Conservation (phyloP, 2,888 invertebrate species). For the Drepana falcataria region DNA sequence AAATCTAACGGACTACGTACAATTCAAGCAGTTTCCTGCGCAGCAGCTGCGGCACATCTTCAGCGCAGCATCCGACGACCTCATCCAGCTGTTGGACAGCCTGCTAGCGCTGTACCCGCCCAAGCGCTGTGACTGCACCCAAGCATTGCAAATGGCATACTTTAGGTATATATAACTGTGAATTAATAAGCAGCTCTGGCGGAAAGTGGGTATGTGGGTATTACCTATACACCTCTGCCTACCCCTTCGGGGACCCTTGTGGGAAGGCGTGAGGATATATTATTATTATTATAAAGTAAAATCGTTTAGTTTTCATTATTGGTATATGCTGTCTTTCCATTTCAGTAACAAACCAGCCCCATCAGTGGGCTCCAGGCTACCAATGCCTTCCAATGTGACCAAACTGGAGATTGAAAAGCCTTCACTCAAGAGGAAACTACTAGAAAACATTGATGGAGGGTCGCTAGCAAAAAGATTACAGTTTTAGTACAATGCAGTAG, state of each 20-base stretch:
- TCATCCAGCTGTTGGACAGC: constrained; percentile 87
- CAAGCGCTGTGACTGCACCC: constrained; percentile 87
- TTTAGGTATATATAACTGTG: constrained; percentile 78
- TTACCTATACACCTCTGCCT: not conserved
- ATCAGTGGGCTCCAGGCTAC: constrained; percentile 89
- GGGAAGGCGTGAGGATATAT: too few species aligned
- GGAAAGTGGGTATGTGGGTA: not conserved
- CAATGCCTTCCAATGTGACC: constrained; percentile 84
- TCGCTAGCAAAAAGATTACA: constrained; percentile 83
- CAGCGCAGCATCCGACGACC: constrained; percentile 95
- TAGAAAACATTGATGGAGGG: constrained; percentile 84
- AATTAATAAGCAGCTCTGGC: not conserved
- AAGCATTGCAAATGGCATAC: constrained; percentile 92
- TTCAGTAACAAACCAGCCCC: constrained; percentile 92
- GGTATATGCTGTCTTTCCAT: constrained; percentile 13
- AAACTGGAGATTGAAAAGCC: constrained; percentile 82
- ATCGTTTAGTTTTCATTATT: too few species aligned
- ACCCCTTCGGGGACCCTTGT: too few species aligned
- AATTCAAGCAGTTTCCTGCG: constrained; percentile 91
- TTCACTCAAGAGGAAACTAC: constrained; percentile 86
- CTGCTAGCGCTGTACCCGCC: constrained; percentile 90
- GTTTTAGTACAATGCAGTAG: constrained; percentile 61
- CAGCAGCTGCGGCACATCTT: constrained; percentile 95
- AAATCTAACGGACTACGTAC: constrained; percentile 92
- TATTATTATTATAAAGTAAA: too few species aligned